These are phyloP conservation scores for Hydractinia echinata DNA, from an alignment of 30 jellyfish, hydroid and myxozoan genomes.

Conservation along the genomic window DNA sequence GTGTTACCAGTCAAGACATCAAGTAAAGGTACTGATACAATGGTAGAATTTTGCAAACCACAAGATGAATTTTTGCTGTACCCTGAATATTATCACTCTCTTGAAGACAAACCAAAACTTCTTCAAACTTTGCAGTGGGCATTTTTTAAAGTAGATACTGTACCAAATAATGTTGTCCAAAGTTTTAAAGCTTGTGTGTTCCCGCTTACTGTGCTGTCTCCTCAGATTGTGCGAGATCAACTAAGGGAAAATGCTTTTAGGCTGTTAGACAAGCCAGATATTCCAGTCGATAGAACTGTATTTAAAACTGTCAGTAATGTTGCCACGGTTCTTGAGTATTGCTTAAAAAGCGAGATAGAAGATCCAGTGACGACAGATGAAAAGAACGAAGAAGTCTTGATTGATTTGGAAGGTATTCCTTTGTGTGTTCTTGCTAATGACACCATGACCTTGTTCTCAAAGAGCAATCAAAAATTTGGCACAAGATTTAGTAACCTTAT, in stretches of 20 bases:
- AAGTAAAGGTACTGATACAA: background rate
- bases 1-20: background rate
- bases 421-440: conserved; percentile 58
- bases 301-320: conserved; percentile 38
- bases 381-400: background rate
- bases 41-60: background rate
- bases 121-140: conserved; percentile 24
- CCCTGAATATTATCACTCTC: background rate
- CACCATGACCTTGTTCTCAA: conserved; percentile 28
- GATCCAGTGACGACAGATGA: background rate
- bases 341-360: conserved; percentile 21
- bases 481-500: conserved; percentile 29
- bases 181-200: conserved; percentile 38
- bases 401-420: conserved; percentile 49
- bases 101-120: background rate
- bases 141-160: conserved; percentile 34
- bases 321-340: conserved; percentile 35
- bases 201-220: conserved; percentile 37
- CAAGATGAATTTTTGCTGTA: conserved; percentile 4
- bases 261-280: background rate
- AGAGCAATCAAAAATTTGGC: conserved; percentile 19
- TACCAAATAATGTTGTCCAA: conserved; percentile 39
- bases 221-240: conserved; percentile 31
- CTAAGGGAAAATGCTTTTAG: conserved; percentile 15
- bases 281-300: conserved; percentile 19